phyloP scores from a whole-genome alignment of 1,140 invertebrate species.

The Parapsyche elsis region DNA sequence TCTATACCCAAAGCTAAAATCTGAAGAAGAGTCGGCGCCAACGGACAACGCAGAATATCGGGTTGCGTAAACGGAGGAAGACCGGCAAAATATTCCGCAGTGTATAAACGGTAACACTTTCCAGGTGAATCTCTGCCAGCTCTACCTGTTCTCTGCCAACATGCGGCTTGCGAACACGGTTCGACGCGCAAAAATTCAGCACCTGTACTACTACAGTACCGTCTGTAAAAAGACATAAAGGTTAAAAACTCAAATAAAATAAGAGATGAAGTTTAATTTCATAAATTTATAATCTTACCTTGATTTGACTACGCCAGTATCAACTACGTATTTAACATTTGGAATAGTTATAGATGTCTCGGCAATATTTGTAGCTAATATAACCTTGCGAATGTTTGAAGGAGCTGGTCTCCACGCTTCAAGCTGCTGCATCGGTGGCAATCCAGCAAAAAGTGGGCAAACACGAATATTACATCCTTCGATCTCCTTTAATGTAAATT shows the following conservation, averaged over 20 bases:
- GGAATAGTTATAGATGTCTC: slow-evolving; percentile 97
- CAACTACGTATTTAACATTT: slow-evolving; percentile 94
- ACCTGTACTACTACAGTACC: slow-evolving; percentile 84
- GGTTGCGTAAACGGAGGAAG: slow-evolving; percentile 81
- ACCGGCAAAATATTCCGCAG: slow-evolving; percentile 75
- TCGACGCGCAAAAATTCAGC: slow-evolving; percentile 87
- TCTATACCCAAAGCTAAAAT: slow-evolving; percentile 87
- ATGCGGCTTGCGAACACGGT: slow-evolving; percentile 90
- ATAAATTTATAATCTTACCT: slow-evolving; percentile 64
- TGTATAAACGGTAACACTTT: slow-evolving; percentile 86
- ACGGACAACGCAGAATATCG: slow-evolving; percentile 84
- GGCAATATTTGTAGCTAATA: slow-evolving; percentile 97
- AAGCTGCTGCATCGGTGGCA: slow-evolving; percentile 81
- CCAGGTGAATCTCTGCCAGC: slow-evolving; percentile 89
- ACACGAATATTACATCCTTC: slow-evolving; percentile 70
- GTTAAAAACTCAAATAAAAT: background rate
- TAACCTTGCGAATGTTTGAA: slow-evolving; percentile 82
- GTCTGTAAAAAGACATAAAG: slow-evolving; percentile 61
- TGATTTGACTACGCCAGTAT: slow-evolving; percentile 93
- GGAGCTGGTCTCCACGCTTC: slow-evolving; percentile 79
- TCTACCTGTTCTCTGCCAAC: slow-evolving; percentile 90
- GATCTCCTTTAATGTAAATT: slow-evolving; percentile 42
- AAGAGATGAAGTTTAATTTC: background rate
- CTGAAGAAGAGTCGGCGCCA: slow-evolving; percentile 82
- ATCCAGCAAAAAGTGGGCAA: slow-evolving; percentile 85